Evolutionary conservation across 2,113 vertebrate genomes (phyloP).

Genomic region (Ciconia maguari): DNA sequence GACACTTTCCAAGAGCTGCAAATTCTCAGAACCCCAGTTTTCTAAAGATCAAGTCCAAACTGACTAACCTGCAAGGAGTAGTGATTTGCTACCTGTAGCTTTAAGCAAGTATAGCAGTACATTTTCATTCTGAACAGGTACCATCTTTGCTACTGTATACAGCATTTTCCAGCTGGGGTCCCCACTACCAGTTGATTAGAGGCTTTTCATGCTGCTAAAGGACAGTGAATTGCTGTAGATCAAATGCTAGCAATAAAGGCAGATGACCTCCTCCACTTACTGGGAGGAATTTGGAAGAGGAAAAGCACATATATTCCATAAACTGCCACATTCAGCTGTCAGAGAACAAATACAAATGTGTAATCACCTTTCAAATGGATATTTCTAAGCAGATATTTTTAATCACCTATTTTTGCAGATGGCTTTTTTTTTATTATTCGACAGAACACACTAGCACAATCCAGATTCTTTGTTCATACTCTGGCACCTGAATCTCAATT

Average conservation of each 20-base stretch:
- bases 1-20: background rate
- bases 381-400: background rate
- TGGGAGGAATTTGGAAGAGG: slow-evolving; percentile 6
- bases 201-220: slow-evolving; percentile 42
- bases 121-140: slow-evolving; percentile 48
- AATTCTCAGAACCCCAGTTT: background rate
- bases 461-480: background rate
- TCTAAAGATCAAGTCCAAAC: background rate
- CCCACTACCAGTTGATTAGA: slow-evolving; percentile 6
- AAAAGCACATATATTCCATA: background rate
- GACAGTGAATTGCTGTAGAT: slow-evolving; percentile 39
- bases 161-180: slow-evolving; percentile 20
- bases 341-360: background rate
- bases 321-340: background rate
- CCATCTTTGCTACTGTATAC: background rate
- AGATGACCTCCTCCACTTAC: background rate
- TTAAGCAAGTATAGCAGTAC: background rate
- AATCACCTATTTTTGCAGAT: background rate
- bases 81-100: background rate
- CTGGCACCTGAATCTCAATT: background rate
- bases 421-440: background rate
- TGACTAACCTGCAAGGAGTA: background rate
- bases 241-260: slow-evolving; percentile 26
- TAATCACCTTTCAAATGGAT: background rate
- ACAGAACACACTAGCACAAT: background rate